Base-by-base conservation (phyloP, 2,113 vertebrate genomes). In the Taxidea taxus region DNA sequence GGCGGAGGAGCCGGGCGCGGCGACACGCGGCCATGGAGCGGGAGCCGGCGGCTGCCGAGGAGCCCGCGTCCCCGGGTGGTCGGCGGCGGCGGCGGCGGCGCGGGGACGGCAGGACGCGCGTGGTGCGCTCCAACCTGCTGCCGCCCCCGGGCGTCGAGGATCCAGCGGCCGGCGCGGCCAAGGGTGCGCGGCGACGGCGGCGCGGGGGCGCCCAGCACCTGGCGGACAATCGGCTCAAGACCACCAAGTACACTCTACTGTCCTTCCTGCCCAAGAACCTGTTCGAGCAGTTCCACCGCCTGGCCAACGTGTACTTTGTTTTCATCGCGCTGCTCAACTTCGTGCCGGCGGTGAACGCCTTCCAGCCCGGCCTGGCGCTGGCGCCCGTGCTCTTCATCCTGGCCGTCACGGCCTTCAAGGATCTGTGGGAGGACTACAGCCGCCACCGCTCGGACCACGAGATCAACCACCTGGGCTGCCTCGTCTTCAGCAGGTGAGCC, bases 231-330 rank as follows among this genome's bases (percentile, higher is more conserved):
- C 98, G 99, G 97, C 99, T 99, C 56, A 99, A 99, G 99, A 99
- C 99, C 96, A 99, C 99, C 98, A 99, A 99, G 97, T 99, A 99
- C 98, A 99, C 99, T 0, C 96, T 99, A 7, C 98, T 99, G 91
- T 99, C 99, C 77, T 99, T 99, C 98, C 98, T 99, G 97, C 99
- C 99, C 91, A 99, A 99, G 98, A 99, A 99, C 97, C 99, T 99
- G 23, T 99, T 99, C 9, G 99, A 99, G 95, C 99, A 99, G 98
- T 99, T 99, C 97, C 99, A 99, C 95, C 99, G 99, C 64, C 99
- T 99, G 93, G 99, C 99, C 97, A 99, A 99, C 29, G 99, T 99
- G 49, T 99, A 99, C 99, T 99, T 99, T 21, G 99, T 99, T 23
- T 99, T 99, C 98, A 99, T 99, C 72, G 99, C 99, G 0, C 98